phyloP scores from a whole-genome alignment of 92 coral and sea anemone genomes.

The Palythoa heliodiscus region DNA sequence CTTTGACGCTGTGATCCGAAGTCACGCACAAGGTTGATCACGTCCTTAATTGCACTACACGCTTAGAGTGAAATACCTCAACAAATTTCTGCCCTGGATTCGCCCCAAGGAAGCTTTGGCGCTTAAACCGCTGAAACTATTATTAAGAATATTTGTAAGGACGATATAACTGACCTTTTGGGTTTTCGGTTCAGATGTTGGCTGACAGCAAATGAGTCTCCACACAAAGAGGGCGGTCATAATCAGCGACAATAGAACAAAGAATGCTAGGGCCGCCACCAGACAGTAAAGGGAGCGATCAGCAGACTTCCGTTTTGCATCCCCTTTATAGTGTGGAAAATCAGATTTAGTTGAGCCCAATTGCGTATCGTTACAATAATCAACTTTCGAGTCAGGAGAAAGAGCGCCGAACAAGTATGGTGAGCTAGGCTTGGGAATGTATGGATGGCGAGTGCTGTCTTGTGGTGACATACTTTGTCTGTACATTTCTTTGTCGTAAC shows the following conservation, averaged over 20 bases:
- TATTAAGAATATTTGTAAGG: neutral
- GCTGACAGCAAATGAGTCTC: constrained; percentile 29
- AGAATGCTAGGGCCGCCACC: constrained; percentile 41
- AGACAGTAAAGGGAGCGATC: constrained; percentile 28
- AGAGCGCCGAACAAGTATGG: constrained; percentile 29
- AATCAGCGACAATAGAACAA: constrained; percentile 45
- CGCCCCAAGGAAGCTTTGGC: neutral
- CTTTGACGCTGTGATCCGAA: too few species aligned
- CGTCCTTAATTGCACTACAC: too few species aligned
- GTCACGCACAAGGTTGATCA: too few species aligned
- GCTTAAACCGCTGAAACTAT: neutral
- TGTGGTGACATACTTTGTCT: constrained; percentile 33
- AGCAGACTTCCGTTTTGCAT: neutral
- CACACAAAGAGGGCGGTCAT: constrained; percentile 56
- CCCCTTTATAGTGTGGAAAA: constrained; percentile 43
- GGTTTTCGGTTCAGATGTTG: neutral
- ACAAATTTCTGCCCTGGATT: neutral
- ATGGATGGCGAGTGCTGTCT: constrained; percentile 20
- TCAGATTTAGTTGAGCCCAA: constrained; percentile 19
- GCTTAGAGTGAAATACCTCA: too few species aligned
- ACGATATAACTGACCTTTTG: neutral
- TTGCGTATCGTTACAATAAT: neutral
- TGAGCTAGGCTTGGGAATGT: constrained; percentile 39
- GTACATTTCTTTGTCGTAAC: constrained; percentile 35
- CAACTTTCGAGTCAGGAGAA: neutral